Evolutionary conservation across 2,888 invertebrate genomes (phyloP).

Genomic region (Suillia variegata): DNA sequence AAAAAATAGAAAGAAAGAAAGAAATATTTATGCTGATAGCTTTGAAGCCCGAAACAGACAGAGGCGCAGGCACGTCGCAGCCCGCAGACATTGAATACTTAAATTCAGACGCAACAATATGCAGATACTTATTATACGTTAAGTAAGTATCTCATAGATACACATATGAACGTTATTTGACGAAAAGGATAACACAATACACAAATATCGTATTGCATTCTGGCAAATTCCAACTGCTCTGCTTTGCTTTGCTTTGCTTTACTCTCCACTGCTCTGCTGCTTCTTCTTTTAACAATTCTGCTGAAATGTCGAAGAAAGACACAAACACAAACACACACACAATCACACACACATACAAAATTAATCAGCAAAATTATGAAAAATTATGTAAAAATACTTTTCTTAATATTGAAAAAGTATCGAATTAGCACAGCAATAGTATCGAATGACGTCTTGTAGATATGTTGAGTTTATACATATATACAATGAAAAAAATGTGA

Average conservation of each 20-base stretch:
- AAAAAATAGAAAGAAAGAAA: too few species aligned
- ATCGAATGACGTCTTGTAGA: conserved; percentile 43
- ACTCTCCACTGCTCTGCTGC: too few species aligned
- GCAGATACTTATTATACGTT: not conserved
- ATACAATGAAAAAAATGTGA: too few species aligned
- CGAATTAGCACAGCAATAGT: conserved; percentile 58
- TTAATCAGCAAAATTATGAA: conserved; percentile 18
- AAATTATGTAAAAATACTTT: conserved; percentile 24
- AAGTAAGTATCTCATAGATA: not conserved
- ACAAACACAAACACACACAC: too few species aligned
- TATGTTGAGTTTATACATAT: not conserved
- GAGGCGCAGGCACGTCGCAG: conserved; percentile 27
- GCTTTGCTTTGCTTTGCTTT: too few species aligned
- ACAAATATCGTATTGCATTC: conserved; percentile 48
- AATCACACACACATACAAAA: not conserved
- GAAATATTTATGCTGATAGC: too few species aligned
- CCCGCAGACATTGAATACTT: conserved; percentile 36
- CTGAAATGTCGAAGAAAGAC: too few species aligned
- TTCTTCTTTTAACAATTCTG: too few species aligned
- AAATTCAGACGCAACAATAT: not conserved
- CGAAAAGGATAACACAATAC: conserved; percentile 35
- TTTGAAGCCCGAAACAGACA: conserved; percentile 14
- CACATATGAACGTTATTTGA: not conserved
- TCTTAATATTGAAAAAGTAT: conserved; percentile 44
- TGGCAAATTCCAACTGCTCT: conserved; percentile 35